These are phyloP conservation scores for Benthosema pterotum DNA, from an alignment of 2,797 vertebrate genomes.

Conservation along the genomic window DNA sequence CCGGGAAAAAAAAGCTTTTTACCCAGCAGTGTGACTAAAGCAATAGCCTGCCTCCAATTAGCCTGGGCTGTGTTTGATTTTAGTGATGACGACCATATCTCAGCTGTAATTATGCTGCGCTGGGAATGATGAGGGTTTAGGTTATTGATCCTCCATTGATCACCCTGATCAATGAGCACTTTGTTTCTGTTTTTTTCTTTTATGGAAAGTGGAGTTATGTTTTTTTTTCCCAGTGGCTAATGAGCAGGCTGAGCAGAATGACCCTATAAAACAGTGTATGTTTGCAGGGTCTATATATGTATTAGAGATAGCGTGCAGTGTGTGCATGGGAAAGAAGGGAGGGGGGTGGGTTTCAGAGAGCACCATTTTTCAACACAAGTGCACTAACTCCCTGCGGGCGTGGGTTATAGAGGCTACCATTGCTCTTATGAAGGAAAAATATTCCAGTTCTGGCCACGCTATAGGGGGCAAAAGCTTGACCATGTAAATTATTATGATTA, in stretches of 20 bases:
- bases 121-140: slow-evolving; percentile 85
- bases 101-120: slow-evolving; percentile 80
- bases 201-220: slow-evolving; percentile 73
- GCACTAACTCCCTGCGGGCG: slow-evolving; percentile 52
- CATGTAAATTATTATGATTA: too few relatives aligned
- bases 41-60: slow-evolving; percentile 78
- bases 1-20: slow-evolving; percentile 58
- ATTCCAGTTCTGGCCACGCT: slow-evolving; percentile 53
- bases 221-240: slow-evolving; percentile 61
- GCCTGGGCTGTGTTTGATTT: slow-evolving; percentile 77
- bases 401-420: slow-evolving; percentile 55
- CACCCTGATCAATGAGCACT: slow-evolving; percentile 82
- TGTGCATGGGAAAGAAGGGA: slow-evolving; percentile 50
- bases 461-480: slow-evolving; percentile 32
- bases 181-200: slow-evolving; percentile 78
- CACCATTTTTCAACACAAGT: slow-evolving; percentile 62
- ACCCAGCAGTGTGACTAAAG: slow-evolving; percentile 61
- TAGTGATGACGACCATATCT: slow-evolving; percentile 82
- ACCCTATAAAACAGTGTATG: slow-evolving; percentile 58
- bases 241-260: slow-evolving; percentile 60
- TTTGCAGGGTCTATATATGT: slow-evolving; percentile 45
- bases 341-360: slow-evolving; percentile 36
- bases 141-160: slow-evolving; percentile 84
- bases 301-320: slow-evolving; percentile 44
- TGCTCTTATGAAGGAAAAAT: slow-evolving; percentile 37